phyloP scores from a whole-genome alignment of 2,888 invertebrate genomes.

The Venusia cambrica region DNA sequence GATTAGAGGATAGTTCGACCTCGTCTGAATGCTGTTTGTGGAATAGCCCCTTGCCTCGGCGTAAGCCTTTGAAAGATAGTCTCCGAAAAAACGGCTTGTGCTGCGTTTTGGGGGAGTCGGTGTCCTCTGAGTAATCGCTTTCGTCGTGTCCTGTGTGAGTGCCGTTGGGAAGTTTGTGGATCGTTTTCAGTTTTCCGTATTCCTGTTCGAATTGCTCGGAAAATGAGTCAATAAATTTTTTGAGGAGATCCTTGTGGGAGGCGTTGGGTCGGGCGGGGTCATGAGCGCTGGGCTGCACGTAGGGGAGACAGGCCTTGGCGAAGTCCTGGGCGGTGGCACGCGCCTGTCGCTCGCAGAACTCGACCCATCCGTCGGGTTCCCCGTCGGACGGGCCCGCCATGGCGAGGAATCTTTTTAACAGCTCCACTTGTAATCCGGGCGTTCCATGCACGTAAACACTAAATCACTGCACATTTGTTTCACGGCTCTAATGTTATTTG shows the following conservation, averaged over 20 bases:
- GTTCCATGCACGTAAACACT: conserved; percentile 43
- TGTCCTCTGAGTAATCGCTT: conserved; percentile 88
- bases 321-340: conserved; percentile 92
- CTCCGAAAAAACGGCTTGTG: conserved; percentile 92
- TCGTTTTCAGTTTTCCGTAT: conserved; percentile 77
- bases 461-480: conserved; percentile 30
- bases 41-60: conserved; percentile 90
- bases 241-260: conserved; percentile 89
- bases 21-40: conserved; percentile 96
- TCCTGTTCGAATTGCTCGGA: conserved; percentile 92
- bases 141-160: conserved; percentile 76
- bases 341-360: conserved; percentile 94
- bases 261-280: conserved; percentile 83
- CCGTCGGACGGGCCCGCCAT: conserved; percentile 82
- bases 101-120: conserved; percentile 88
- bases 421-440: conserved; percentile 71
- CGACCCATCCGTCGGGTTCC: conserved; percentile 87
- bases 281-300: conserved; percentile 85
- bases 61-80: conserved; percentile 93
- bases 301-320: conserved; percentile 91
- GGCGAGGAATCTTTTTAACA: conserved; percentile 73
- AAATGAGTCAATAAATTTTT: conserved; percentile 92
- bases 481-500: conserved; percentile 36
- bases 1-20: conserved; percentile 84
- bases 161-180: conserved; percentile 71